These are phyloP conservation scores for Coluber constrictor DNA, from an alignment of 2,797 vertebrate genomes.

Conservation along the genomic window DNA sequence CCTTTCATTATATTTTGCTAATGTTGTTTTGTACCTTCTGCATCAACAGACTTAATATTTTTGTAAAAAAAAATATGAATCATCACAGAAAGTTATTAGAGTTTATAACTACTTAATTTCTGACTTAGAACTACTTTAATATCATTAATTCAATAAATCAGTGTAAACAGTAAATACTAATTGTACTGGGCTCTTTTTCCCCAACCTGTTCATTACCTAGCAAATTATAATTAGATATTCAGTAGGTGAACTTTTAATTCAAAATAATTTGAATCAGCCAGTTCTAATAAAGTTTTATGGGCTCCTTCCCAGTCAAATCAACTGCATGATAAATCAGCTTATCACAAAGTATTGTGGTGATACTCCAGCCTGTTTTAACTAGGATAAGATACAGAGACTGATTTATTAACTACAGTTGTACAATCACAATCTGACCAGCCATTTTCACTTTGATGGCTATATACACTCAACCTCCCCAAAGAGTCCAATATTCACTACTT, in stretches of 20 bases:
- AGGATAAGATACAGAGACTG: neutral
- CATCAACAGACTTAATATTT: conserved; percentile 45
- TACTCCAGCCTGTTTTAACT: neutral
- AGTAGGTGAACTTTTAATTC: conserved; percentile 47
- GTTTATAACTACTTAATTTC: conserved; percentile 44
- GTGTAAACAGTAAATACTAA: conserved; percentile 54
- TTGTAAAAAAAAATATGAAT: conserved; percentile 10
- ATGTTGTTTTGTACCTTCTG: conserved; percentile 40
- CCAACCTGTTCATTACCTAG: conserved; percentile 43
- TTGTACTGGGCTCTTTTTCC: conserved; percentile 27
- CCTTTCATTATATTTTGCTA: conserved; percentile 52
- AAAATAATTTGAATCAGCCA: conserved; percentile 34
- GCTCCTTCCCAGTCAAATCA: neutral
- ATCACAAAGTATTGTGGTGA: neutral
- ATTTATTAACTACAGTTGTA: neutral
- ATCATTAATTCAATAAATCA: conserved; percentile 59
- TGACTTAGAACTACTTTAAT: conserved; percentile 57
- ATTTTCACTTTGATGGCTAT: neutral
- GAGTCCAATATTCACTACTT: neutral
- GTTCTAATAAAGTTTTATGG: conserved; percentile 43
- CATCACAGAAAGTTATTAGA: conserved; percentile 51
- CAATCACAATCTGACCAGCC: neutral
- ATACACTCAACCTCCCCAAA: neutral
- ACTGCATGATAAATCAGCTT: neutral
- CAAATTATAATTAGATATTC: conserved; percentile 53